Evolutionary conservation across 2,888 invertebrate genomes (phyloP).

Genomic region (Calephelis perditalis): DNA sequence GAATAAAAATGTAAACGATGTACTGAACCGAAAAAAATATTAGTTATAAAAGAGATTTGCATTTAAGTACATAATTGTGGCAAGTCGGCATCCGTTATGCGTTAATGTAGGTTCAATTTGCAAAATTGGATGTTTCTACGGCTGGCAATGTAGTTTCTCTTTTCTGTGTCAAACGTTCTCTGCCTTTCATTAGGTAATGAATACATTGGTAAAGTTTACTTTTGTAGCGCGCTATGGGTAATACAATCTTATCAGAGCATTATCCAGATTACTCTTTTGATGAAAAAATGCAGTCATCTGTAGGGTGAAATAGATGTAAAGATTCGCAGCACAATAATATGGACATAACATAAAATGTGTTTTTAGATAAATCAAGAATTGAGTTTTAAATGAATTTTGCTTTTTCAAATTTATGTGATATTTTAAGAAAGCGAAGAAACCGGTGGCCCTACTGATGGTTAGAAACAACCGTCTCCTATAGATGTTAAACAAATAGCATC

Average conservation of each 20-base stretch:
- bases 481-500: no score
- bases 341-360: no score
- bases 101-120: slow-evolving; percentile 53
- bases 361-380: no score
- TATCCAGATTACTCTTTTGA: slow-evolving; percentile 29
- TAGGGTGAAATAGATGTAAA: slow-evolving; percentile 11
- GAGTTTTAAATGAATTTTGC: no score
- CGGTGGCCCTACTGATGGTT: no score
- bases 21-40: slow-evolving; percentile 43
- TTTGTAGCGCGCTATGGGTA: slow-evolving; percentile 30
- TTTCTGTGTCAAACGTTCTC: slow-evolving; percentile 37
- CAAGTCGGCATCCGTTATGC: slow-evolving; percentile 42
- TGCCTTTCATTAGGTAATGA: slow-evolving; percentile 36
- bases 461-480: no score
- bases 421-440: no score
- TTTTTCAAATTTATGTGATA: no score
- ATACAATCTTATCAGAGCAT: slow-evolving; percentile 32
- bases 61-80: slow-evolving; percentile 53
- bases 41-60: slow-evolving; percentile 52
- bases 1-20: slow-evolving; percentile 60
- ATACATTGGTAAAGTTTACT: slow-evolving; percentile 33
- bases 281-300: slow-evolving; percentile 6
- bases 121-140: slow-evolving; percentile 50
- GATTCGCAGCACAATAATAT: no score
- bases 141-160: slow-evolving; percentile 37